Conservation (phyloP, 2,888 invertebrate species). For the Cybosia mesomella region DNA sequence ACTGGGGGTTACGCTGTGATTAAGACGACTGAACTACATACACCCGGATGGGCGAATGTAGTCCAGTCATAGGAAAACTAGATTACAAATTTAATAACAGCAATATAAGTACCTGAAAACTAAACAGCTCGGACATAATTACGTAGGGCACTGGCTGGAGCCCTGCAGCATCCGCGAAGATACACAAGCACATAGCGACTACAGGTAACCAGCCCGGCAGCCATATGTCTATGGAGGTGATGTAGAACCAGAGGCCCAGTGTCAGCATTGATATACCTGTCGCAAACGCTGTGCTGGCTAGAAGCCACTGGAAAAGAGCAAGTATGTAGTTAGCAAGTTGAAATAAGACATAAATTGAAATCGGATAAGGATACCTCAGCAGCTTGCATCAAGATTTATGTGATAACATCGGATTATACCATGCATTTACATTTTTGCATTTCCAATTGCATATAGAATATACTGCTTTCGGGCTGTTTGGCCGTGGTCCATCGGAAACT, state of each 20-base stretch:
- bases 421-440: too few species aligned
- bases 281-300: conserved; percentile 76
- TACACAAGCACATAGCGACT: conserved; percentile 79
- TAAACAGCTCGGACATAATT: conserved; percentile 80
- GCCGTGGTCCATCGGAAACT: too few species aligned
- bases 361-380: too few species aligned
- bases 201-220: conserved; percentile 82
- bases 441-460: too few species aligned
- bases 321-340: background rate
- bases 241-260: conserved; percentile 80
- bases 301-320: conserved; percentile 71
- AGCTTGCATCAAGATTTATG: too few species aligned
- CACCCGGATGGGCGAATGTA: too few species aligned
- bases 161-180: conserved; percentile 80
- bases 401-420: too few species aligned
- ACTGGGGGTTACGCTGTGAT: too few species aligned
- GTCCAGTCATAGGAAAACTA: too few species aligned
- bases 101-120: conserved; percentile 70
- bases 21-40: too few species aligned
- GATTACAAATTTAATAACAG: too few species aligned
- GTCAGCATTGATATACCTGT: conserved; percentile 80
- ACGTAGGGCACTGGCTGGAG: conserved; percentile 83
- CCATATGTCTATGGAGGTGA: conserved; percentile 70
- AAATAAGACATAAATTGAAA: background rate
- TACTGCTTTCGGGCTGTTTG: too few species aligned